Evolutionary conservation across 1,140 invertebrate genomes (phyloP).

Genomic region (Akabosia matsudoensis): DNA sequence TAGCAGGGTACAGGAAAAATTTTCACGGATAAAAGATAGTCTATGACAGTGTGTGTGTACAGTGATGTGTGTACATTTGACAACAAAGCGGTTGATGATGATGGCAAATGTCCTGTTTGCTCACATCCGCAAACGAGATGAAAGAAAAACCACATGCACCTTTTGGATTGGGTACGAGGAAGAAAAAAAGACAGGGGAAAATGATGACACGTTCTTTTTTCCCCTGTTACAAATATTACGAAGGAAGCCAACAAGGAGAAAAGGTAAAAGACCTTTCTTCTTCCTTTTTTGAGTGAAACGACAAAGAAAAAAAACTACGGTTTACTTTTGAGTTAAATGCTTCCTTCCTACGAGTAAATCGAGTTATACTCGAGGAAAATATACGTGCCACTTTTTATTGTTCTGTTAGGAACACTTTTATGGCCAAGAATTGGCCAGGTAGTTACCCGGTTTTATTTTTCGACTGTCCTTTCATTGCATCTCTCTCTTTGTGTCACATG

Average conservation of each 20-base stretch:
- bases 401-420: too few species aligned
- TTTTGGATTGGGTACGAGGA: too few species aligned
- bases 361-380: background rate
- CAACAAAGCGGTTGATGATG: background rate
- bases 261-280: conserved; percentile 19
- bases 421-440: too few species aligned
- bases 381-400: background rate
- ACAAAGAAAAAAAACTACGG: conserved; percentile 12
- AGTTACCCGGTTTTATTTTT: too few species aligned
- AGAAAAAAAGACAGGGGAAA: background rate
- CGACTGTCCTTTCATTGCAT: too few species aligned
- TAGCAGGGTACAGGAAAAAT: background rate
- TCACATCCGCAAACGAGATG: background rate
- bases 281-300: background rate
- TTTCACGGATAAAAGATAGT: background rate
- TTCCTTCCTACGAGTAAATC: conserved; percentile 20
- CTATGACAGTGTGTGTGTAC: background rate
- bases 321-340: conserved; percentile 16
- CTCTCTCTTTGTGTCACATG: too few species aligned
- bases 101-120: background rate
- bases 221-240: background rate
- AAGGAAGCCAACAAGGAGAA: conserved; percentile 10
- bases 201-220: conserved; percentile 19
- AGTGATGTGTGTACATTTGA: too few species aligned
- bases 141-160: background rate